Evolutionary conservation across 1,140 invertebrate species (phyloP).

Genomic region (Melanaphis sacchari): DNA sequence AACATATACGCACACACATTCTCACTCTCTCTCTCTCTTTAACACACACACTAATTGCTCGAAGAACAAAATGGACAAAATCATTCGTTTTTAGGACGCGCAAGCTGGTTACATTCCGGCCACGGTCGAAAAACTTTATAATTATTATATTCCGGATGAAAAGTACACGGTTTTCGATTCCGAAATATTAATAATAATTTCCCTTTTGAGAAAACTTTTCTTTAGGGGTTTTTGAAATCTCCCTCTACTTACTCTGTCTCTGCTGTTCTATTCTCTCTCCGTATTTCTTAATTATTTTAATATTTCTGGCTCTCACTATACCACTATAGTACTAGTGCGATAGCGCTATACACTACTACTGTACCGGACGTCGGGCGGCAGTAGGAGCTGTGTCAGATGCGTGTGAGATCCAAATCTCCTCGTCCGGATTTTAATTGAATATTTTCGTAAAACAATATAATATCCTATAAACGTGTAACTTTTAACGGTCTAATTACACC

Average conservation of each 20-base stretch:
- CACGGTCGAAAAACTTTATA: constrained; percentile 54
- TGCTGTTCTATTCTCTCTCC: background rate
- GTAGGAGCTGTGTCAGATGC: constrained; percentile 31
- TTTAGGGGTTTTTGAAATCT: constrained; percentile 8
- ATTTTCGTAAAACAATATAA: constrained; percentile 41
- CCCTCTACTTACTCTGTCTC: background rate
- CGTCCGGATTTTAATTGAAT: constrained; percentile 51
- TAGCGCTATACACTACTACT: background rate
- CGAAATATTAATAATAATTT: constrained; percentile 55
- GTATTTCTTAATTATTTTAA: constrained; percentile 49
- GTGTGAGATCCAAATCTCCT: constrained; percentile 47
- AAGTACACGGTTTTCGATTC: constrained; percentile 52
- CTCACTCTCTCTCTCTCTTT: background rate
- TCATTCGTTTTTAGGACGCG: constrained; percentile 54
- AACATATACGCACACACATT: background rate
- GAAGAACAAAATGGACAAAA: constrained; percentile 47
- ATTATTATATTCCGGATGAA: constrained; percentile 51
- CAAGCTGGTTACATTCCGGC: constrained; percentile 51
- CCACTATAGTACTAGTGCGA: background rate
- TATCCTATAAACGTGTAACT: constrained; percentile 48
- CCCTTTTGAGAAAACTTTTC: constrained; percentile 57
- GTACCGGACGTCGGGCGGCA: background rate
- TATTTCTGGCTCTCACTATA: constrained; percentile 13
- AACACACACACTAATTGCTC: constrained; percentile 22
- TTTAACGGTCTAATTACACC: constrained; percentile 37